Evolutionary conservation across 1,140 invertebrate species (phyloP).

Genomic region (Vanessa atalanta): DNA sequence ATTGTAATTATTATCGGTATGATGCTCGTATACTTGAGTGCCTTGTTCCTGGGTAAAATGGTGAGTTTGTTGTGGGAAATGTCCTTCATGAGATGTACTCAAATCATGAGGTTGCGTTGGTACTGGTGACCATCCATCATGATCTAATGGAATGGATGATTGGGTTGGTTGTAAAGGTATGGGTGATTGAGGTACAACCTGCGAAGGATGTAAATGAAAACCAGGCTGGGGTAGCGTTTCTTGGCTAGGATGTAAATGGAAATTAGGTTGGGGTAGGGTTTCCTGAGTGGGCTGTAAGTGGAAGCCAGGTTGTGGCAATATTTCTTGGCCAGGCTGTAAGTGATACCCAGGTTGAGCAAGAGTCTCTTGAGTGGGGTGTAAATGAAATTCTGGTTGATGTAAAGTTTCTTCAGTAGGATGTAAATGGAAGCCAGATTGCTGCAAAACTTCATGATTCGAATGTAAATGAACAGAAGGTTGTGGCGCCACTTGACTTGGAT

Average conservation of each 20-base stretch:
- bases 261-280: slow-evolving; percentile 30
- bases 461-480: slow-evolving; percentile 39
- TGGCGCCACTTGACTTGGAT: slow-evolving; percentile 34
- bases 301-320: slow-evolving; percentile 31
- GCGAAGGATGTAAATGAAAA: slow-evolving; percentile 37
- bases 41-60: slow-evolving; percentile 70
- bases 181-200: slow-evolving; percentile 40
- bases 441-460: slow-evolving; percentile 33
- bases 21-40: slow-evolving; percentile 66
- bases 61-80: slow-evolving; percentile 51
- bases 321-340: slow-evolving; percentile 35
- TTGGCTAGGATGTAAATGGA: slow-evolving; percentile 39
- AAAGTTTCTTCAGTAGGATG: slow-evolving; percentile 34
- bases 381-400: slow-evolving; percentile 27
- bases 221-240: slow-evolving; percentile 29
- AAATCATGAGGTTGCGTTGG: slow-evolving; percentile 51
- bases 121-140: slow-evolving; percentile 72
- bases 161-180: slow-evolving; percentile 51
- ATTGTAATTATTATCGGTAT: slow-evolving; percentile 61
- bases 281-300: slow-evolving; percentile 45
- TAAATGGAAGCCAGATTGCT: slow-evolving; percentile 39
- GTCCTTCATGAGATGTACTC: slow-evolving; percentile 43
- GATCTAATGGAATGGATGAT: slow-evolving; percentile 52
- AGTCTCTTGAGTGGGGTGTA: slow-evolving; percentile 39
- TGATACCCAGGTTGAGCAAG: slow-evolving; percentile 26